Base-by-base conservation (phyloP, 2,888 invertebrate genomes). In the Marronus borbonicus region DNA sequence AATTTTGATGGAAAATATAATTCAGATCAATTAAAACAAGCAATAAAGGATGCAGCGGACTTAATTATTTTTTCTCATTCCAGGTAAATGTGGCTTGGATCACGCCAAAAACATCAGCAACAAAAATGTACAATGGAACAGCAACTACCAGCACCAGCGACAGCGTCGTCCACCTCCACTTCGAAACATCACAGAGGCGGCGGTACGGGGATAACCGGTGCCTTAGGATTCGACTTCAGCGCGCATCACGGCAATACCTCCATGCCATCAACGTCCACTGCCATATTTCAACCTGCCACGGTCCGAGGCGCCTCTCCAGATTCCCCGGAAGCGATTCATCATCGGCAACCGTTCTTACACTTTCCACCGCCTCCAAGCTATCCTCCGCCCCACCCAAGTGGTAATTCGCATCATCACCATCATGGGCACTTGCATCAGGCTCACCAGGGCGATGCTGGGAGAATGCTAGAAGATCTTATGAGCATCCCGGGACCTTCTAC, bases 351-450 rank as follows among this genome's bases (percentile, higher is more conserved):
- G 78, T 89, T 89, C 90, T 91, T 94, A 89, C 93, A 93, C 89
- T 94, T 94, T 88, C 93, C 94, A 81, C 94, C 93, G 79, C 94
- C 94, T 83, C 94, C 94, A 81, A 92, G 93, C 80, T 94, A 93
- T 86, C 93, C 93, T 81, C 93, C 93, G 65, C 89, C 90, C 70
- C 87, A 86, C 81, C 87, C 85, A 80, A 85, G 86, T 81, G 85
- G 14, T 36, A 55, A 36, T 36, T 55, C 31, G 4, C 70, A 70
- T 14, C 70, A 70, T 24, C 70, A 84, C 82, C 83, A 85, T 17
- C 66, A 44, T 39, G n/a, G 36, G 3, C 64, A 64, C 64, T 36
- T n/a, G 20, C 64, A 64, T 36, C 28, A 36, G 44, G 44, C 44
- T 4, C 66, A 66, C 17, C 66, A 66, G 39, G 66, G 44, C 39